Evolutionary conservation across 2,888 invertebrate genomes (phyloP).

Genomic region (Clepsis dumicolana): DNA sequence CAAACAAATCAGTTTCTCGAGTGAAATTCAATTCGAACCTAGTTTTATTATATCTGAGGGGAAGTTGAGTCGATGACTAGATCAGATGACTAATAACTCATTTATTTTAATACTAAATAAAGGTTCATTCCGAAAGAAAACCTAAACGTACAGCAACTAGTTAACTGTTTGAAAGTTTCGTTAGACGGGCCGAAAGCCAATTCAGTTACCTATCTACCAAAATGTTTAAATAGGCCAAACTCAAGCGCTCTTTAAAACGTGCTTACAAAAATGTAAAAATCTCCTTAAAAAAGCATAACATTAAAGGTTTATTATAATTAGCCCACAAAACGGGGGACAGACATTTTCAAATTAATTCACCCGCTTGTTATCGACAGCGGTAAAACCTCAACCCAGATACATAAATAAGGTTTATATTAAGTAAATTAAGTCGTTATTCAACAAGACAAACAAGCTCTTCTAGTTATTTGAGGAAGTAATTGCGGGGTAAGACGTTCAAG

Average conservation of each 20-base stretch:
- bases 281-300: neutral
- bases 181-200: no score
- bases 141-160: no score
- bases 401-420: neutral
- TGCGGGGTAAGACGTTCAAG: constrained; percentile 5
- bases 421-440: constrained; percentile 4
- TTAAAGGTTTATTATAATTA: constrained; percentile 4
- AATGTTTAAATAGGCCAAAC: neutral
- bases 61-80: neutral
- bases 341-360: constrained; percentile 6
- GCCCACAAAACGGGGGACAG: neutral
- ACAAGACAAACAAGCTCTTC: constrained; percentile 1
- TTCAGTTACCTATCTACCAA: neutral
- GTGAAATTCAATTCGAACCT: neutral
- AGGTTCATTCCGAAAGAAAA: no score
- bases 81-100: neutral
- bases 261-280: neutral
- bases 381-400: constrained; percentile 11
- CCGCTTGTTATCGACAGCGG: constrained; percentile 9
- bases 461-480: constrained; percentile 18
- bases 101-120: no score
- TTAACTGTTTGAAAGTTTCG: no score
- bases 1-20: constrained; percentile 13
- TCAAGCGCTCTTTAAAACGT: neutral
- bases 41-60: neutral